Evolutionary conservation across 1,140 invertebrate species (phyloP).

Genomic region (Drosophila erecta): DNA sequence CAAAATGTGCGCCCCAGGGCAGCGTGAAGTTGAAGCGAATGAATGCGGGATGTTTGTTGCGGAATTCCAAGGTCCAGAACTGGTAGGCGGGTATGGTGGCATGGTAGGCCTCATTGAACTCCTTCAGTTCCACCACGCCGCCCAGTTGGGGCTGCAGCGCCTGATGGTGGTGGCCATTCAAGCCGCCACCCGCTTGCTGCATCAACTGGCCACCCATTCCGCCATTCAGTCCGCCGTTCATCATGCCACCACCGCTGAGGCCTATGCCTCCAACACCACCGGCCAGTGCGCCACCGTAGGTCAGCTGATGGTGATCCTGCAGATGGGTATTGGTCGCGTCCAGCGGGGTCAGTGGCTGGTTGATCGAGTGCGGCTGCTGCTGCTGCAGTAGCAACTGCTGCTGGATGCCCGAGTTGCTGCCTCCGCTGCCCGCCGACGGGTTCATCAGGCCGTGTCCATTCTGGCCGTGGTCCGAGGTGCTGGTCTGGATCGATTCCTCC

Average conservation of each 20-base stretch:
- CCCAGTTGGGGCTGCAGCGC: constrained; percentile 86
- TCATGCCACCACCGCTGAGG: constrained; percentile 7
- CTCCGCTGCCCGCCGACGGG: constrained; percentile 1
- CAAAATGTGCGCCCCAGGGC: constrained; percentile 95
- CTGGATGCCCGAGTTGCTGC: constrained; percentile 61
- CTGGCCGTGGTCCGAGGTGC: constrained; percentile 87
- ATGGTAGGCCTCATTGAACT: constrained; percentile 92
- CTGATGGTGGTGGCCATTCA: constrained; percentile 80
- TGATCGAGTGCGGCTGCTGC: constrained; percentile 77
- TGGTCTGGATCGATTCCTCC: constrained; percentile 89
- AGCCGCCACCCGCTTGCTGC: constrained; percentile 75
- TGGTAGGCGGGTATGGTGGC: constrained; percentile 93
- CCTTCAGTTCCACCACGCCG: constrained; percentile 90
- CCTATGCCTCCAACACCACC: not conserved
- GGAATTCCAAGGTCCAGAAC: constrained; percentile 96
- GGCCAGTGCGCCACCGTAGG: constrained; percentile 51
- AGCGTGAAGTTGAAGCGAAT: constrained; percentile 95
- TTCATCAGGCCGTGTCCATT: constrained; percentile 30
- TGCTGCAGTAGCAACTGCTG: constrained; percentile 77
- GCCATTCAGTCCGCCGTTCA: constrained; percentile 21
- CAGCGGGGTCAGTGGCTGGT: constrained; percentile 72
- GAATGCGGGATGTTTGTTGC: constrained; percentile 94
- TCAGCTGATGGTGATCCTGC: constrained; percentile 74
- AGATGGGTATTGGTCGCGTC: constrained; percentile 78
- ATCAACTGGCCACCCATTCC: constrained; percentile 53